Conservation (phyloP, 2,113 vertebrate species). For the Pseudolaguvia tuberculata region DNA sequence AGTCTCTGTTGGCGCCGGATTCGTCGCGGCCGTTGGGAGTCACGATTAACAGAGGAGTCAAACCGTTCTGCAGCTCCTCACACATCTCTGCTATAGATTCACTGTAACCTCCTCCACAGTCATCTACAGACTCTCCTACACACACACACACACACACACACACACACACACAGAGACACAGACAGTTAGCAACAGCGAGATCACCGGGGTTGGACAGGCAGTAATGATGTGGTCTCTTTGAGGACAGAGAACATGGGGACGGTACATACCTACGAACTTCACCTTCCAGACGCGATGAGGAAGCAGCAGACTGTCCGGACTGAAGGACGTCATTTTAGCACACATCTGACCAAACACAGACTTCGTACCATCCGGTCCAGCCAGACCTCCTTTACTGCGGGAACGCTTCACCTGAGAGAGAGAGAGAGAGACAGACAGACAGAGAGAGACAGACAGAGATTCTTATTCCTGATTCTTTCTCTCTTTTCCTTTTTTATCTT, state of each 20-base stretch:
- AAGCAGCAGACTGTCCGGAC: constrained; percentile 91
- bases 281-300: constrained; percentile 98
- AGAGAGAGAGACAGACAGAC: neutral
- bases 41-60: constrained; percentile 94
- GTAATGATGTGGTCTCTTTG: too few relatives aligned
- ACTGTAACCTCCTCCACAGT: constrained; percentile 96
- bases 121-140: constrained; percentile 94
- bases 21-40: constrained; percentile 96
- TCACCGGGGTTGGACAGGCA: too few relatives aligned
- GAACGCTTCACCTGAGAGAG: constrained; percentile 90
- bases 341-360: constrained; percentile 99
- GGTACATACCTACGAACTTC: constrained; percentile 90
- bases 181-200: too few relatives aligned
- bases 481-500: too few relatives aligned
- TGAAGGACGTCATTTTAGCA: constrained; percentile 96
- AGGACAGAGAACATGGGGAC: too few relatives aligned
- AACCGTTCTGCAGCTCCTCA: constrained; percentile 94
- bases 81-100: constrained; percentile 99
- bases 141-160: constrained; percentile 30
- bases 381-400: constrained; percentile 94
- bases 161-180: too few relatives aligned
- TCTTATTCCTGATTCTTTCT: too few relatives aligned
- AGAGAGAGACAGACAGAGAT: neutral
- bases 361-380: constrained; percentile 95
- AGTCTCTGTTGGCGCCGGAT: constrained; percentile 95